These are phyloP conservation scores for Cardinalis cardinalis DNA, from an alignment of 2,113 vertebrate genomes.

Conservation along the genomic window DNA sequence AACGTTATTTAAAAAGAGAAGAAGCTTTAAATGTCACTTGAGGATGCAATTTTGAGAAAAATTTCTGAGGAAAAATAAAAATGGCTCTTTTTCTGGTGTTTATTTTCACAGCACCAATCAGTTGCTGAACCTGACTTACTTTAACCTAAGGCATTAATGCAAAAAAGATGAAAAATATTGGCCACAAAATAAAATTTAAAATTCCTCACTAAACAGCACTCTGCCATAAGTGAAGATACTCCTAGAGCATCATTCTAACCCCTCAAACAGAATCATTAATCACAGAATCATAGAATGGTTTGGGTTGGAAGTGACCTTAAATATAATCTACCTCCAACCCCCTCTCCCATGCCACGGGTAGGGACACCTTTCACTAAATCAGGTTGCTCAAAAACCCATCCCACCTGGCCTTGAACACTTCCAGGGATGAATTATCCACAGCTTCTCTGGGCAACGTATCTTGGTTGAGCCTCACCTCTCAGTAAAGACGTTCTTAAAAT, in stretches of 20 bases:
- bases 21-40: neutral
- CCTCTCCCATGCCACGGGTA: rapidly evolving
- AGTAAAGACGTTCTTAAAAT: neutral
- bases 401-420: neutral
- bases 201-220: neutral
- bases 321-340: rapidly evolving
- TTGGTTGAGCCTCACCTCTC: no score
- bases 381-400: neutral
- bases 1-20: neutral
- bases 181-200: neutral
- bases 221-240: neutral
- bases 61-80: neutral
- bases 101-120: neutral
- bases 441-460: neutral
- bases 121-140: neutral
- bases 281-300: neutral
- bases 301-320: neutral
- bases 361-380: neutral
- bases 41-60: neutral
- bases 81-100: rapidly evolving
- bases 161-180: neutral
- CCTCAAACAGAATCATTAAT: neutral
- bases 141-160: neutral
- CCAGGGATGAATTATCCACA: neutral
- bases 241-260: neutral